Percentiles rank a stretch among this genome's conserved stretches.
Conservation (phyloP, 2,113 vertebrate genomes). For the Terrapene triunguis region DNA sequence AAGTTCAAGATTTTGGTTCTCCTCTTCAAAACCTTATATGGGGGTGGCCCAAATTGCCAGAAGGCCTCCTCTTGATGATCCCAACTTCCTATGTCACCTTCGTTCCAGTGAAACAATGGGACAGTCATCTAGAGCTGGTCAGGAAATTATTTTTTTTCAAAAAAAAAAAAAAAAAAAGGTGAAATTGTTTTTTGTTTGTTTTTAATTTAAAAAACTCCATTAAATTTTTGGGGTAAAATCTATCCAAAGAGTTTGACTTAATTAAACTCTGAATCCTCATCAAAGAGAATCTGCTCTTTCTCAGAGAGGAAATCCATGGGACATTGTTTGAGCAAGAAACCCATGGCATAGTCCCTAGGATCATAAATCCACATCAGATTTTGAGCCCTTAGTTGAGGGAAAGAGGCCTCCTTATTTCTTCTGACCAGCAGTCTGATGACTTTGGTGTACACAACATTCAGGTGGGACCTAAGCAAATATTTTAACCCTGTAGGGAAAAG, state of each 20-base stretch:
- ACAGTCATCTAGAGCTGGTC: neutral
- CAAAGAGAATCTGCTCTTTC: neutral
- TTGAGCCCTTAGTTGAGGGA: neutral
- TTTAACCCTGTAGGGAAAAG: neutral
- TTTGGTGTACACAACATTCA: neutral
- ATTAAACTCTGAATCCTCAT: neutral
- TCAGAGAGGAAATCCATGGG: rapidly evolving
- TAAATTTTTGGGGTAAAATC: neutral
- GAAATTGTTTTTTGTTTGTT: neutral
- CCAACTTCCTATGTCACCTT: neutral
- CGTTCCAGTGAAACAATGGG: neutral
- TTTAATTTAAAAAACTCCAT: neutral
- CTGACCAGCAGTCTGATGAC: neutral
- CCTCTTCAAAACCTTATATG: neutral
- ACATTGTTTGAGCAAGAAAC: neutral
- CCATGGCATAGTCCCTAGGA: neutral
- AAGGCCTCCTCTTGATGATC: neutral
- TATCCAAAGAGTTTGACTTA: neutral
- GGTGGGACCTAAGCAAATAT: neutral
- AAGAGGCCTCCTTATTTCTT: neutral
- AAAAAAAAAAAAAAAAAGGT: neutral
- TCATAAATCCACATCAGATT: neutral
- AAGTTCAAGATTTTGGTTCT: neutral
- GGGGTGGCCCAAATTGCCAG: neutral
- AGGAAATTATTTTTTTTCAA: neutral